Base-by-base conservation (phyloP, 92 coral and sea anemone genomes). In the Porites cylindrica region DNA sequence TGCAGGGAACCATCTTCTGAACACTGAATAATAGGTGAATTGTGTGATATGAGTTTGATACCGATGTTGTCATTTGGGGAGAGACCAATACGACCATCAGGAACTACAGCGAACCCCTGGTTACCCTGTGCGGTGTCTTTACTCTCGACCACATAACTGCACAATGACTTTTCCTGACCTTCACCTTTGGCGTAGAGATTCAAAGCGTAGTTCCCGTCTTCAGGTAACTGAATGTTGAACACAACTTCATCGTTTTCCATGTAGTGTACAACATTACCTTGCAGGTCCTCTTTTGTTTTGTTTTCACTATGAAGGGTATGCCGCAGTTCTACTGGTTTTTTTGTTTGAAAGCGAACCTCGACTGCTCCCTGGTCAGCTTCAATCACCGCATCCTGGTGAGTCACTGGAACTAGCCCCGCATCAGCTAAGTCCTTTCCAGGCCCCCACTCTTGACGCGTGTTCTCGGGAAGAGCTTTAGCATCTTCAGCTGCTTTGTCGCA, bases 351-450 rank as follows among this genome's bases (percentile, higher is more conserved):
- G 62, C 77, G 77, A 73, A 73, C 29, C 12, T 73, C 61, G 29
- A 51, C 77, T 11, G 10, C 56, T 10, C 77, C 77, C 77, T 73
- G 60, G 10, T 73, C 77, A 47, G 77, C 77, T 52, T 73, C 77
- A 51, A 73, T 73, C 60, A 73, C 77, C 77, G 77, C 77, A 50
- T 51, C 63, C 77, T 73, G 77, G 52, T 73, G 77, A 6, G 61
- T 51, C 51, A 73, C 23, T 8, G 77, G 77, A 9, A 73, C 61
- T 0, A 73, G 56, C 60, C 77, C 77, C 18, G 62, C 77, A 51
- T 73, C 58, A 10, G 77, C 77, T 50, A 73, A 73, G 61, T 73
- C 77, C 20, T 51, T 73, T 1, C 77, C 77, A 73, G 77, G 77
- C 10, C 77, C 62, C 77, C 77, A 73, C 77, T 73, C 77, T 19